Evolutionary conservation across 2,797 vertebrate genomes (phyloP).

Genomic region (Falco berigora): DNA sequence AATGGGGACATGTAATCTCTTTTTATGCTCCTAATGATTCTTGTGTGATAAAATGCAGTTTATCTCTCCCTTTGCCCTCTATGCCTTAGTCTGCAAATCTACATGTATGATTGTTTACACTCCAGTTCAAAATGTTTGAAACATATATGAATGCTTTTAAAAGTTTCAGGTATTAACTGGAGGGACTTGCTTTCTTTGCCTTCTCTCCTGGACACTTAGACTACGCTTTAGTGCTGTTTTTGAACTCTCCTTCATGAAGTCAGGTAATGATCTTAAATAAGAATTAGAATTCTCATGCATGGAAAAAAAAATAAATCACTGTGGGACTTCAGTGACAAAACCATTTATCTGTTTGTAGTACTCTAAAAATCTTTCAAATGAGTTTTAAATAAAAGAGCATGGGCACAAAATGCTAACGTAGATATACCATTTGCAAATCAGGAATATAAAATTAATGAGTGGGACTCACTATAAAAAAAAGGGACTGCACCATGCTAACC

Average conservation of each 20-base stretch:
- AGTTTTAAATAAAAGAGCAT: not conserved
- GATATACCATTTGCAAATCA: not conserved
- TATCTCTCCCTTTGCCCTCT: not conserved
- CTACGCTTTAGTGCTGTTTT: not conserved
- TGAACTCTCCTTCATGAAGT: not conserved
- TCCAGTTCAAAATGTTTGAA: not conserved
- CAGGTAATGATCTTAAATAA: not conserved
- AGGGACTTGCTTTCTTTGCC: not conserved
- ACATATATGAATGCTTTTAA: not conserved
- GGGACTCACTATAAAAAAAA: not conserved
- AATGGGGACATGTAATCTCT: not conserved
- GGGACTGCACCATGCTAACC: not conserved
- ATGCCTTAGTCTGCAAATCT: not conserved
- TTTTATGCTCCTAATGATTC: not conserved
- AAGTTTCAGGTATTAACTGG: not conserved
- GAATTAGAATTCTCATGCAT: not conserved
- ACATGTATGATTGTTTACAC: not conserved
- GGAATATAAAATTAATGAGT: constrained; percentile 25
- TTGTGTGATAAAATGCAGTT: not conserved
- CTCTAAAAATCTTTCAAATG: not conserved
- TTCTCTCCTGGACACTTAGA: not conserved
- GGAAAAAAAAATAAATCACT: not conserved
- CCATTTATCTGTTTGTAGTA: not conserved
- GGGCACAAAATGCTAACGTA: not conserved
- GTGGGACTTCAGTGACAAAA: not conserved